Evolutionary conservation across 2,113 vertebrate species (phyloP), one percentile per base, ranked within the genome.

Genomic region (Platysternon megacephalum): DNA sequence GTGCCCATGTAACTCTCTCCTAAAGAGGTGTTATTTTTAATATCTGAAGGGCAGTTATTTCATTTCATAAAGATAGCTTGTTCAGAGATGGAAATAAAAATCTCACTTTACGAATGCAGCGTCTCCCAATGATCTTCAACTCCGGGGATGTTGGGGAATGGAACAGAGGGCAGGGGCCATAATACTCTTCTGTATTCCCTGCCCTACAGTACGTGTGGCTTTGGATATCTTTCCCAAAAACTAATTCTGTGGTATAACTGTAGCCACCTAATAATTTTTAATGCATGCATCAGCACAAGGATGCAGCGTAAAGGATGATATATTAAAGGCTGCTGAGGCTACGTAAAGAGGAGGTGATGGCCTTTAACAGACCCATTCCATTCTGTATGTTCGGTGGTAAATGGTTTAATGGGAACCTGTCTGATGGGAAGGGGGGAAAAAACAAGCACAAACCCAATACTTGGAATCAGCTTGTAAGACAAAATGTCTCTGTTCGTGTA

Each of bases 11-110:
- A 97, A 96, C 96, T 92, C 96, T 96, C 97, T 98, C 91, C 97
- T 98, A 94, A 97, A 93, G 97, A 98, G 98, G 98, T 98, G 98
- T 98, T 98, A 98, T 97, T 98, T 53, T 98, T 98, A 98, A 97
- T 98, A 98, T 97, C 98, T 97, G 97, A 96, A 98, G 97, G 96
- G 97, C 97, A 97, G 96, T 97, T 94, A 94, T 98, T 98, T 97
- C 81, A 92, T 98, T 98, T 97, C 97, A 98, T 98, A 98, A 98
- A 96, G 98, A 98, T 98, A 98, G 97, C 97, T 98, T 98, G 98
- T 98, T 98, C 96, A 88, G 89, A 2, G 5, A 95, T 93, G 94
- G 97, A 95, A 68, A 94, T 95, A 98, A 97, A 97, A 97, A 98
- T 97, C 72, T 1, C 95, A 93, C 93, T 98, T 98, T 98, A 98